Conservation (phyloP, 2,113 vertebrate genomes). For the Capra hircus region DNA sequence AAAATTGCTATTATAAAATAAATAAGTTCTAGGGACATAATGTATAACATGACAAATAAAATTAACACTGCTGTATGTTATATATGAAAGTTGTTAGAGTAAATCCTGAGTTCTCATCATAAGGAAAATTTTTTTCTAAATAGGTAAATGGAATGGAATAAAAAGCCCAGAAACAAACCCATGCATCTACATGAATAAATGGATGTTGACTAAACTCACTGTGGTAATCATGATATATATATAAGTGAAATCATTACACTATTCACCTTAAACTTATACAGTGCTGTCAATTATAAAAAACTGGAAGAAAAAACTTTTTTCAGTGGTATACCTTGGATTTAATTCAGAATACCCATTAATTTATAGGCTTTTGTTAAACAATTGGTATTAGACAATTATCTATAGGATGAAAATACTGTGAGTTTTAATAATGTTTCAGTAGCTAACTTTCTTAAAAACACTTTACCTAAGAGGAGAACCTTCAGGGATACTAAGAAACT, state of each 20-base stretch:
- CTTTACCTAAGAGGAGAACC: background rate
- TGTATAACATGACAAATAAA: background rate
- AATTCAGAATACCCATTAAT: constrained; percentile 21
- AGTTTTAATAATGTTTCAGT: background rate
- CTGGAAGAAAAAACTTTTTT: background rate
- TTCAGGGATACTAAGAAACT: background rate
- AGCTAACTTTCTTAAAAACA: constrained; percentile 15
- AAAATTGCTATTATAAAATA: background rate
- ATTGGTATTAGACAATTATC: background rate
- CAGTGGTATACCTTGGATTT: background rate
- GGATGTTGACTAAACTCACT: background rate
- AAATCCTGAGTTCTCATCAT: background rate
- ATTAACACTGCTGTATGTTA: background rate
- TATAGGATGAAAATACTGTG: background rate
- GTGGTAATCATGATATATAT: background rate
- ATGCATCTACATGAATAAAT: background rate
- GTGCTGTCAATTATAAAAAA: background rate
- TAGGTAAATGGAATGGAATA: too few relatives aligned
- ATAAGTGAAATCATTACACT: background rate
- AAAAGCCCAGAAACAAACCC: too few relatives aligned
- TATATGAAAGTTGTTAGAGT: background rate
- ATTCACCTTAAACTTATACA: background rate
- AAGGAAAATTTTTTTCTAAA: background rate
- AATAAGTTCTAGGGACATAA: background rate
- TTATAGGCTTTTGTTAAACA: background rate